Conservation (phyloP, 2,797 vertebrate species). For the Hapalemur alaotrensis region DNA sequence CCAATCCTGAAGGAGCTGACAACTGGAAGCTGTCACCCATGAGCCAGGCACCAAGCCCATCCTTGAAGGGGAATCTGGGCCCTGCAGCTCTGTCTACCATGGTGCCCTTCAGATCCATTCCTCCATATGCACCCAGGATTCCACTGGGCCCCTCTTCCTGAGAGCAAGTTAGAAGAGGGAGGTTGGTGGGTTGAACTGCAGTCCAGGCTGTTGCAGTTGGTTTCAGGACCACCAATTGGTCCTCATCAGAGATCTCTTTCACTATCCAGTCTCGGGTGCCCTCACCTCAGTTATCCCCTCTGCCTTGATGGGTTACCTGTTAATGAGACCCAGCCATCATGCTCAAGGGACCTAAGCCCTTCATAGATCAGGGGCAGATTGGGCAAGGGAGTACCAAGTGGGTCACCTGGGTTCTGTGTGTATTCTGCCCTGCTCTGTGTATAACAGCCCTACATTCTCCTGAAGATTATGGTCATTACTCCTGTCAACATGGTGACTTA, state of each 20-base stretch:
- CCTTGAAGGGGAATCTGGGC: not conserved
- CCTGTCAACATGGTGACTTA: not conserved
- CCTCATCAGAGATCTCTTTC: not conserved
- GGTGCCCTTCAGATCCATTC: not conserved
- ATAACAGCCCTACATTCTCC: not conserved
- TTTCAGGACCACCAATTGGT: not conserved
- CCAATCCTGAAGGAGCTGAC: not conserved
- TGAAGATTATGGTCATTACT: not conserved
- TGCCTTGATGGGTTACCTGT: not conserved
- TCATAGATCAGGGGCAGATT: not conserved
- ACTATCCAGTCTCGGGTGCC: not conserved
- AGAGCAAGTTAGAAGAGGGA: not conserved
- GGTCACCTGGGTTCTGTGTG: not conserved
- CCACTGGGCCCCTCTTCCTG: not conserved
- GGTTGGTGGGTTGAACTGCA: not conserved
- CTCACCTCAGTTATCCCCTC: not conserved
- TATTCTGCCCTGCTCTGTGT: not conserved
- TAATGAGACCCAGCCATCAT: not conserved
- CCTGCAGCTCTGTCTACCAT: not conserved
- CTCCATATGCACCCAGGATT: not conserved
- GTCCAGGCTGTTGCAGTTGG: not conserved
- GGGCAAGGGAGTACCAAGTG: not conserved
- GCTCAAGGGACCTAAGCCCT: not conserved
- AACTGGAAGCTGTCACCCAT: not conserved
- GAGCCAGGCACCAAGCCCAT: not conserved